Evolutionary conservation across 2,113 vertebrate species (phyloP).

Genomic region (Onychostruthus taczanowskii): DNA sequence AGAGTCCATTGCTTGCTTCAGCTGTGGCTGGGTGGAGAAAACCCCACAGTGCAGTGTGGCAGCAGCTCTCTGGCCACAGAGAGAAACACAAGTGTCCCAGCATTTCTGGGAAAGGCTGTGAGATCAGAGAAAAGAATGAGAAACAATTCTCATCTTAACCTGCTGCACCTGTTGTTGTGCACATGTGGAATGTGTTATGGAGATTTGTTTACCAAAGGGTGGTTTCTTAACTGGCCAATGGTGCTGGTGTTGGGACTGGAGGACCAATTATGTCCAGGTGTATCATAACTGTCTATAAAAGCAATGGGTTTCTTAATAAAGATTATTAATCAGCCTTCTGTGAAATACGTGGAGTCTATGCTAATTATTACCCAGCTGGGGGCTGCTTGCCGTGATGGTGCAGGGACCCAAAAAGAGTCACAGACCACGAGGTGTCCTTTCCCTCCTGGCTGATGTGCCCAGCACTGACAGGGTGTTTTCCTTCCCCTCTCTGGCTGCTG

Average conservation of each 20-base stretch:
- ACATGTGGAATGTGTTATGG: neutral
- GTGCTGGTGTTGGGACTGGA: neutral
- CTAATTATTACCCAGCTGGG: neutral
- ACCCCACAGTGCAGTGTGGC: neutral
- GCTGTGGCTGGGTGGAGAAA: neutral
- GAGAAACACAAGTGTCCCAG: neutral
- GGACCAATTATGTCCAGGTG: neutral
- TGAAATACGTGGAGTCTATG: neutral
- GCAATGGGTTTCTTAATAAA: neutral
- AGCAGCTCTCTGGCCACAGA: neutral
- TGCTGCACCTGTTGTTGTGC: neutral
- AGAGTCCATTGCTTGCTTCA: neutral
- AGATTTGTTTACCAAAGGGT: neutral
- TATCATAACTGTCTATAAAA: neutral
- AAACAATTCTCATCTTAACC: neutral
- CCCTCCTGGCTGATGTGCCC: rapidly evolving
- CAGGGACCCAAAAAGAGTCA: neutral
- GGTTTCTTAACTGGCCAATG: neutral
- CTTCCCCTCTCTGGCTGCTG: neutral
- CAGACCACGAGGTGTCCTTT: rapidly evolving
- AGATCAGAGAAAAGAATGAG: neutral
- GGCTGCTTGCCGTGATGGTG: neutral
- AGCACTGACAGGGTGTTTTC: neutral
- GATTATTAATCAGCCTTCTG: neutral
- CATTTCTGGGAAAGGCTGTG: neutral